Conservation (phyloP, 2,888 invertebrate genomes). For the Oeneis ivallda region DNA sequence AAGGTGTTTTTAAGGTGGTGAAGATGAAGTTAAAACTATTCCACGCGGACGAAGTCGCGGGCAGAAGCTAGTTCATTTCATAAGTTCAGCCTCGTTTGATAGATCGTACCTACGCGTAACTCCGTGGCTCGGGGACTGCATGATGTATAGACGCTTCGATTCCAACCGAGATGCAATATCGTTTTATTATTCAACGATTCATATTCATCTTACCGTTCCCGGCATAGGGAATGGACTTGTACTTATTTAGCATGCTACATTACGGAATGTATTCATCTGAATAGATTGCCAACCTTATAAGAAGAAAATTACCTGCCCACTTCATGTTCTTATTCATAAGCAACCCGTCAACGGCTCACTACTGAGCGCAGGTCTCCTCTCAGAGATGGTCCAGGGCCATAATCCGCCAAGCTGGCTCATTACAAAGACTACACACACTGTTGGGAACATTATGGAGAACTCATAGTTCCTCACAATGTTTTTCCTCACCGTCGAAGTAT, state of each 20-base stretch:
- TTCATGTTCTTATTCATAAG: neutral
- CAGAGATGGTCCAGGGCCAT: no score
- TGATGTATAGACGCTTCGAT: constrained; percentile 12
- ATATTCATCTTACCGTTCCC: constrained; percentile 2
- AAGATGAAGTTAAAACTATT: no score
- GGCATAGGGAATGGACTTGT: neutral
- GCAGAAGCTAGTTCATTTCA: neutral
- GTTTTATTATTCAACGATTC: constrained; percentile 17
- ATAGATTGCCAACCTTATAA: neutral
- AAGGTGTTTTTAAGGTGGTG: no score
- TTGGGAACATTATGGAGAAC: no score
- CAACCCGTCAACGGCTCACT: no score
- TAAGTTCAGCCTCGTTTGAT: neutral
- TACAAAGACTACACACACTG: no score
- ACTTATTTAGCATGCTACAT: constrained; percentile 2
- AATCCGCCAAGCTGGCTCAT: no score
- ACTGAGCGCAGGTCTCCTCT: no score
- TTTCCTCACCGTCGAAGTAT: no score
- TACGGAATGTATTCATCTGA: neutral
- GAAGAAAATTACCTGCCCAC: neutral
- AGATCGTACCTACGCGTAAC: constrained; percentile 9
- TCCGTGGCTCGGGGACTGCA: neutral
- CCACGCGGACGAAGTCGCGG: no score
- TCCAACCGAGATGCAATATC: constrained; percentile 4
- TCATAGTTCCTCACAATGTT: no score